These are phyloP conservation scores for Melopsittacus undulatus DNA, from an alignment of 2,797 vertebrate species.

Conservation along the genomic window DNA sequence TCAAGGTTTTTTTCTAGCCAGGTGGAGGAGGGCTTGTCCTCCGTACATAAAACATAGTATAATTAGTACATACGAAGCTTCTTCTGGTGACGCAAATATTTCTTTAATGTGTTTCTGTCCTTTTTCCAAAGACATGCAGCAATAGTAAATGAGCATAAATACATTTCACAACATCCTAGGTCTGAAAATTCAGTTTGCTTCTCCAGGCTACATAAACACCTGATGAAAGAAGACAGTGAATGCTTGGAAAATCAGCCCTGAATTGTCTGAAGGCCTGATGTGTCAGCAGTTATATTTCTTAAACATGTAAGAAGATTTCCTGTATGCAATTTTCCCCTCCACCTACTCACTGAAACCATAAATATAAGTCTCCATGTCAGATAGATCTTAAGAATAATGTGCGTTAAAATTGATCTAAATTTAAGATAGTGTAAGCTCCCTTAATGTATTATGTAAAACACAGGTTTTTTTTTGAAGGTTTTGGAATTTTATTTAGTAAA, in stretches of 20 bases:
- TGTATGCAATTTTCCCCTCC: not conserved
- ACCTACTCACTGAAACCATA: not conserved
- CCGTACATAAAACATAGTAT: not conserved
- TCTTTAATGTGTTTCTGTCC: not conserved
- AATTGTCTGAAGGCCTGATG: not conserved
- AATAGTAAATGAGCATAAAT: not conserved
- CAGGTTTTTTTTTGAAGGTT: accelerated
- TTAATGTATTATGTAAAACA: not conserved
- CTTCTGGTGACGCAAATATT: not conserved
- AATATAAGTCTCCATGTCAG: not conserved
- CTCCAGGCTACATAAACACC: not conserved
- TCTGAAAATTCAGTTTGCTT: not conserved
- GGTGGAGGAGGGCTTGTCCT: too few relatives aligned
- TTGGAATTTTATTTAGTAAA: not conserved
- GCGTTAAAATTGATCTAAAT: not conserved
- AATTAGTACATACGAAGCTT: not conserved
- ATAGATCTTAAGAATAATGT: not conserved
- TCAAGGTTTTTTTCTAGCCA: too few relatives aligned
- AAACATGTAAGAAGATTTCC: not conserved
- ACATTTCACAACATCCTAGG: not conserved
- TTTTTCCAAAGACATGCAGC: not conserved
- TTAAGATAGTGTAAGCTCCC: not conserved
- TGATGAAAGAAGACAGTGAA: not conserved
- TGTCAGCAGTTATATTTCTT: not conserved
- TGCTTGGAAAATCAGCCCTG: not conserved